Evolutionary conservation across 2,113 vertebrate species (phyloP).

Genomic region (Coptodon bakossiorum): DNA sequence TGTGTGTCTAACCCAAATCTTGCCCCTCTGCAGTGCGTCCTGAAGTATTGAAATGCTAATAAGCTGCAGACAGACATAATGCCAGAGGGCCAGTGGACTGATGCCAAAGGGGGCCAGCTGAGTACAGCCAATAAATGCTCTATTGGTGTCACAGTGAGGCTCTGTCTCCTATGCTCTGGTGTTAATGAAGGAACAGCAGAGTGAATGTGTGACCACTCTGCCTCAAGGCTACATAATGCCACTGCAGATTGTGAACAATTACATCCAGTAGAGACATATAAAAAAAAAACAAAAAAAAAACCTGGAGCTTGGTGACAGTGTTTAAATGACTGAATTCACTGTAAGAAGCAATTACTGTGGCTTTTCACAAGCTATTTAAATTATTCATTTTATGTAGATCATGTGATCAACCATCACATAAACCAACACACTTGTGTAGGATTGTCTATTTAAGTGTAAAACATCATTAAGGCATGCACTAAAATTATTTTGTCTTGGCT

Average conservation of each 20-base stretch:
- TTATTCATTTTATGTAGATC: background rate
- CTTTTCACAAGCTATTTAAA: background rate
- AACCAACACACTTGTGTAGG: background rate
- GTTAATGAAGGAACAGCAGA: slow-evolving; percentile 1
- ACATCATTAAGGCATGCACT: background rate
- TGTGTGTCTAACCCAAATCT: background rate
- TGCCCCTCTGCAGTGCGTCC: background rate
- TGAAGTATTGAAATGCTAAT: background rate
- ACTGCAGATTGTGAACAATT: slow-evolving; percentile 20
- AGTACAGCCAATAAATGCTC: background rate
- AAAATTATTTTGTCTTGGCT: background rate
- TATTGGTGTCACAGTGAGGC: background rate
- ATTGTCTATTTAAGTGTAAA: background rate
- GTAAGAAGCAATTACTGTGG: background rate
- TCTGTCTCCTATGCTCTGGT: background rate
- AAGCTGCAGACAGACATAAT: background rate
- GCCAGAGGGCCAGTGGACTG: background rate
- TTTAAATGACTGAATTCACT: background rate
- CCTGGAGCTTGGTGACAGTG: background rate
- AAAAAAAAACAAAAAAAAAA: background rate
- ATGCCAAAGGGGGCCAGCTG: background rate
- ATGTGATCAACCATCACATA: background rate
- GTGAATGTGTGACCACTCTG: background rate
- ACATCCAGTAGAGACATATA: background rate
- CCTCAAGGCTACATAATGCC: slow-evolving; percentile 2